Evolutionary conservation across 2,797 vertebrate species (phyloP).

Genomic region (Aldrovandia affinis): DNA sequence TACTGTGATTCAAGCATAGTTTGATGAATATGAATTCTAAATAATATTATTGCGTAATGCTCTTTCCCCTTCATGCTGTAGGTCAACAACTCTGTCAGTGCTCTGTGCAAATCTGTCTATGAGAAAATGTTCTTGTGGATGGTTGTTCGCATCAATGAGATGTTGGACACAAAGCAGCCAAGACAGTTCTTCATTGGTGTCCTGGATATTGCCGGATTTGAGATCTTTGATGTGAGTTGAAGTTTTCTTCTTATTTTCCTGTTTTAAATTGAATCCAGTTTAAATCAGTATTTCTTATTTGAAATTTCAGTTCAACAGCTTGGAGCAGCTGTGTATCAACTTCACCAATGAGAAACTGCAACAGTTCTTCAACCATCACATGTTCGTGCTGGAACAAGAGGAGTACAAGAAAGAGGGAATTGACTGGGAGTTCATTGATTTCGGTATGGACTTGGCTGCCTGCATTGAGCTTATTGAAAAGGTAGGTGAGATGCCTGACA

Average conservation of each 20-base stretch:
- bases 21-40: too few relatives aligned
- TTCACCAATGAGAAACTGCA: conserved; percentile 70
- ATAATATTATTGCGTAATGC: too few relatives aligned
- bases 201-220: conserved; percentile 85
- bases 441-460: conserved; percentile 81
- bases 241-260: too few relatives aligned
- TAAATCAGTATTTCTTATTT: neutral
- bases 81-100: conserved; percentile 56
- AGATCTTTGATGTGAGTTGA: conserved; percentile 79
- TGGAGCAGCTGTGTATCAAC: conserved; percentile 71
- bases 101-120: conserved; percentile 49
- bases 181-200: conserved; percentile 84
- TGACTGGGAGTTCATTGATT: conserved; percentile 80
- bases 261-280: too few relatives aligned
- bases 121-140: conserved; percentile 86
- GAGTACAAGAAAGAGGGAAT: conserved; percentile 74
- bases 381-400: conserved; percentile 75
- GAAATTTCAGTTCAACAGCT: conserved; percentile 69
- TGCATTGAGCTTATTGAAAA: conserved; percentile 88
- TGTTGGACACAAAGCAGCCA: conserved; percentile 83
- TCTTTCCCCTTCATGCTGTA: conserved; percentile 31
- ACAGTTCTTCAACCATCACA: conserved; percentile 75
- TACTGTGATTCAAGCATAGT: too few relatives aligned
- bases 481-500: conserved; percentile 57
- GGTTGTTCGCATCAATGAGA: conserved; percentile 86